Percentiles rank a stretch among this genome's conserved stretches.
Conservation (phyloP, 2,888 invertebrate genomes). For the Hipparchia semele region DNA sequence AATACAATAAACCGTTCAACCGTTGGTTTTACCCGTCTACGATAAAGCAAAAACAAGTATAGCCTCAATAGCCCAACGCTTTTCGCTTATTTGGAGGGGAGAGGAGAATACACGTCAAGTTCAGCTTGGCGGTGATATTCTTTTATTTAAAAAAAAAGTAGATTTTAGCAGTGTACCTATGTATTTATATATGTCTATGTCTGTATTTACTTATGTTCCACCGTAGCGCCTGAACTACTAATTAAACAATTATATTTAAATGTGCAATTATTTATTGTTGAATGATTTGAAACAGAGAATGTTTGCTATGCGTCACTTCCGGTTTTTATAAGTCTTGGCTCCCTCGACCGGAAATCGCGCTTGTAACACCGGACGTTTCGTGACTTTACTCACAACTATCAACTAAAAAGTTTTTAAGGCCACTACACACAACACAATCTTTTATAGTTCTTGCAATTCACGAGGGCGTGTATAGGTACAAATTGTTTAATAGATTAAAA, state of each 20-base stretch:
- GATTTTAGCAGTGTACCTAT: no score
- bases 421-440: no score
- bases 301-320: slow-evolving; percentile 19
- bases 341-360: slow-evolving; percentile 20
- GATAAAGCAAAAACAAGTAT: no score
- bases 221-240: not conserved
- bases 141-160: no score
- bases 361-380: slow-evolving; percentile 18
- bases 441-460: no score
- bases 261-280: not conserved
- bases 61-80: no score
- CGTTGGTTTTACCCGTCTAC: not conserved
- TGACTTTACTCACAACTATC: slow-evolving; percentile 21
- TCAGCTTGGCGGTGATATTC: no score
- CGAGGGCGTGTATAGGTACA: no score
- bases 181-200: no score
- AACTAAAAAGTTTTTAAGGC: slow-evolving; percentile 6
- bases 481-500: no score
- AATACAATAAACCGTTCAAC: no score
- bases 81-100: not conserved
- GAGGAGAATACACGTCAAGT: no score
- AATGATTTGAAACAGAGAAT: slow-evolving; percentile 14
- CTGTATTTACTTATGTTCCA: not conserved
- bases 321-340: slow-evolving; percentile 14
- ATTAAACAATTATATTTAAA: not conserved